A percentile compares a stretch with the other conserved stretches of the same genome.
Evolutionary conservation across 2,113 vertebrate species (phyloP).

Genomic region (Dendrocopos noguchii): DNA sequence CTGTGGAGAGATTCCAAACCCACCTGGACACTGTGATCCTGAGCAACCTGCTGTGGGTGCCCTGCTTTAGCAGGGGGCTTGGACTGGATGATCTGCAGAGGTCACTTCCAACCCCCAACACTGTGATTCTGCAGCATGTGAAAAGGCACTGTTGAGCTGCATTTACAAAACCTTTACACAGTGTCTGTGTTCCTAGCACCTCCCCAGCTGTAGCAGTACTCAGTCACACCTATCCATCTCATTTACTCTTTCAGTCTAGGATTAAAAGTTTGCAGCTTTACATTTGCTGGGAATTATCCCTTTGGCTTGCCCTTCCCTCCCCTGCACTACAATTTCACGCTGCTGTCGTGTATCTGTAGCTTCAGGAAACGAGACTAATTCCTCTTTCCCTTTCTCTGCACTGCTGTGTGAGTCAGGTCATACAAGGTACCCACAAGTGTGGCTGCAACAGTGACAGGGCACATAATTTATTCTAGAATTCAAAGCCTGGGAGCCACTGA

Average conservation of each 20-base stretch:
- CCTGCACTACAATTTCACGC: background rate
- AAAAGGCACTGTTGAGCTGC: background rate
- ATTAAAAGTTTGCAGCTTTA: background rate
- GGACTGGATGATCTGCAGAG: no score
- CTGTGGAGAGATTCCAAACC: no score
- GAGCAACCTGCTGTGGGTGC: no score
- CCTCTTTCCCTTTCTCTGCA: background rate
- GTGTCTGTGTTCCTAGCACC: background rate
- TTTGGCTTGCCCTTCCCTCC: background rate
- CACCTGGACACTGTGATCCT: no score
- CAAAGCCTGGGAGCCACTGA: background rate
- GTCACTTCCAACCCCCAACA: no score
- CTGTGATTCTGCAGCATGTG: no score
- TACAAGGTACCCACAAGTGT: background rate
- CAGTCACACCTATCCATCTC: background rate
- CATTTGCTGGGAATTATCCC: background rate
- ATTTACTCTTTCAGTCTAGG: background rate
- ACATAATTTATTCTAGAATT: background rate
- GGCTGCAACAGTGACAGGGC: background rate
- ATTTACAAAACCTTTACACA: background rate
- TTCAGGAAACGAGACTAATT: conserved; percentile 13
- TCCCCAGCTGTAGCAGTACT: background rate
- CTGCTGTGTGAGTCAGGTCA: background rate
- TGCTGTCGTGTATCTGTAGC: background rate
- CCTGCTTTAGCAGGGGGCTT: no score